A percentile compares a stretch with the other conserved stretches of the same genome.
phyloP scores from a whole-genome alignment of 2,797 vertebrate species.

The Notoglanidium macrostoma region DNA sequence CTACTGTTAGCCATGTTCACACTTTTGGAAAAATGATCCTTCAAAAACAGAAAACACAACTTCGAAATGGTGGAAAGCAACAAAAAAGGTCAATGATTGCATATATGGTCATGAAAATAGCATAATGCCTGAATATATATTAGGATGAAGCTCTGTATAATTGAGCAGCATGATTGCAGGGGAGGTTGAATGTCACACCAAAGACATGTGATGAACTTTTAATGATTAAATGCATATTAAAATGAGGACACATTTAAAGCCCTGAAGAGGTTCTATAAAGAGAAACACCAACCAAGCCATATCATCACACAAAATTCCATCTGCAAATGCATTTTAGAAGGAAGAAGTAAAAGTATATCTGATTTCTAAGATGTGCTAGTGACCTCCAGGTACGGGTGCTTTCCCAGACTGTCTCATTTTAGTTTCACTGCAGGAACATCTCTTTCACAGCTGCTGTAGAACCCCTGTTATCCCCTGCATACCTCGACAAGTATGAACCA shows the following conservation, averaged over 20 bases:
- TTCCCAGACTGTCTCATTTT: constrained; percentile 28
- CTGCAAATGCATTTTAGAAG: background rate
- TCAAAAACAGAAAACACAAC: background rate
- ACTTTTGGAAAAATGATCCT: background rate
- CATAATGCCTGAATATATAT: constrained; percentile 11
- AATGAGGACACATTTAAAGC: background rate
- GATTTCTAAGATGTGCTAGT: background rate
- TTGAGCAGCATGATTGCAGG: background rate
- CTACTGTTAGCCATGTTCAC: constrained; percentile 9
- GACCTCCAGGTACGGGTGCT: background rate
- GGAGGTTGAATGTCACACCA: constrained; percentile 12
- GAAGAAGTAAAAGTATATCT: background rate
- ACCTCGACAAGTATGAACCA: constrained; percentile 56
- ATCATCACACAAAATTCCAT: background rate
- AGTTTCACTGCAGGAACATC: constrained; percentile 30
- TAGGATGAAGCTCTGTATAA: background rate
- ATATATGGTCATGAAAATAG: constrained; percentile 1
- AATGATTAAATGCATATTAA: constrained; percentile 5
- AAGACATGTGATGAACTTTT: constrained; percentile 11
- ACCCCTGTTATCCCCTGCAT: constrained; percentile 45
- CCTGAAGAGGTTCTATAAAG: background rate
- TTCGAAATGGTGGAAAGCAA: background rate
- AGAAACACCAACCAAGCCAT: background rate
- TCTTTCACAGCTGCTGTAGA: constrained; percentile 24
- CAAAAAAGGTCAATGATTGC: constrained; percentile 3